A percentile compares a stretch with the other conserved stretches of the same genome.
phyloP scores from a whole-genome alignment of 2,113 vertebrate species.

The Saccopteryx bilineata region DNA sequence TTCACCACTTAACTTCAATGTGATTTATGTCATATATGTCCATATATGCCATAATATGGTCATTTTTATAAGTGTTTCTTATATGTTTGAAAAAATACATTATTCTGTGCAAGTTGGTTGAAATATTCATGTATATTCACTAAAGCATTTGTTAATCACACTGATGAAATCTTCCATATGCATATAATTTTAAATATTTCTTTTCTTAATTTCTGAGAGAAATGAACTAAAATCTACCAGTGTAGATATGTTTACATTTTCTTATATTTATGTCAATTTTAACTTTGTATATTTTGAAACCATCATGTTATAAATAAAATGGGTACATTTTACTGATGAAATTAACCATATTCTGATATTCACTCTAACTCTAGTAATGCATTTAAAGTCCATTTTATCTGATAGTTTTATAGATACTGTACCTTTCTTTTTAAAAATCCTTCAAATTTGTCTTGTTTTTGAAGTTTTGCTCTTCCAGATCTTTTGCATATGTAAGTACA shows the following conservation, averaged over 20 bases:
- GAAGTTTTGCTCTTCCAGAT: not conserved
- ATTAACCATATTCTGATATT: not conserved
- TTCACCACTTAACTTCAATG: not conserved
- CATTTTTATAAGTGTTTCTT: not conserved
- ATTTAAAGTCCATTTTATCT: not conserved
- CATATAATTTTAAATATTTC: not conserved
- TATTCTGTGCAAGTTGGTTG: not conserved
- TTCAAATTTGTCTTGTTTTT: not conserved
- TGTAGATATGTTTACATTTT: not conserved
- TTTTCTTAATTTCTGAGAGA: constrained; percentile 45
- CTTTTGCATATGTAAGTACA: not conserved
- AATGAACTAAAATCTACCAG: not conserved
- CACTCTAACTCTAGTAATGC: not conserved
- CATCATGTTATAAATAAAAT: constrained; percentile 7
- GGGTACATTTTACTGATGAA: not conserved
- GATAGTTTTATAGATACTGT: not conserved
- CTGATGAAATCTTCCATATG: not conserved
- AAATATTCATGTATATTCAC: not conserved
- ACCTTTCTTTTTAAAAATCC: not conserved
- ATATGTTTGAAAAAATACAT: not conserved
- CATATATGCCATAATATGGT: not conserved
- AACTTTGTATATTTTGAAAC: not conserved
- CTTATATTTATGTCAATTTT: constrained; percentile 6
- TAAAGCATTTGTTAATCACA: not conserved
- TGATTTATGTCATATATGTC: not conserved